phyloP scores from a whole-genome alignment of 2,888 invertebrate genomes.

The Sacculina carcini region DNA sequence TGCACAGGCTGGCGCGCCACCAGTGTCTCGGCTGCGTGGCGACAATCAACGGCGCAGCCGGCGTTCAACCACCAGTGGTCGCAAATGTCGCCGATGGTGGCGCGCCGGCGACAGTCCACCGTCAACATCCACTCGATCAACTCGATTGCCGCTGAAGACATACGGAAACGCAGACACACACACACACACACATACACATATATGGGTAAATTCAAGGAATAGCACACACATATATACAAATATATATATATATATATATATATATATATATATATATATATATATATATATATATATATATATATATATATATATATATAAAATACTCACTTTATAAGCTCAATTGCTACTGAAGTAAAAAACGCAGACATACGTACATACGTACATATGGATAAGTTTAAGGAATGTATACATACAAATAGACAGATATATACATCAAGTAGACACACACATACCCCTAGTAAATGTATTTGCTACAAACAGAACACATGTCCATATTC shows the following conservation, averaged over 20 bases:
- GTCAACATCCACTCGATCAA: slow-evolving; percentile 82
- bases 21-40: slow-evolving; percentile 58
- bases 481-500: no score
- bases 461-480: not conserved
- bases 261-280: not conserved
- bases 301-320: not conserved
- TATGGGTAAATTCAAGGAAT: not conserved
- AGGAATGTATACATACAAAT: not conserved
- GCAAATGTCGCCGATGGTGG: slow-evolving; percentile 79
- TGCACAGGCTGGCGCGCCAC: slow-evolving; percentile 75
- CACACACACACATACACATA: not conserved
- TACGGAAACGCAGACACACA: not conserved
- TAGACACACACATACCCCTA: not conserved
- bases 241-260: not conserved
- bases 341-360: no score
- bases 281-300: not conserved
- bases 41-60: slow-evolving; percentile 49
- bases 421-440: slow-evolving; percentile 1
- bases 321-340: not conserved
- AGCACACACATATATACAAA: not conserved
- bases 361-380: slow-evolving; percentile 3
- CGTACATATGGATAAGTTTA: not conserved
- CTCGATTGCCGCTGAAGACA: slow-evolving; percentile 54
- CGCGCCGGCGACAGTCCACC: slow-evolving; percentile 63
- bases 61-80: slow-evolving; percentile 92